Evolutionary conservation across 2,113 vertebrate species (phyloP).

Genomic region (Xerus inauris): DNA sequence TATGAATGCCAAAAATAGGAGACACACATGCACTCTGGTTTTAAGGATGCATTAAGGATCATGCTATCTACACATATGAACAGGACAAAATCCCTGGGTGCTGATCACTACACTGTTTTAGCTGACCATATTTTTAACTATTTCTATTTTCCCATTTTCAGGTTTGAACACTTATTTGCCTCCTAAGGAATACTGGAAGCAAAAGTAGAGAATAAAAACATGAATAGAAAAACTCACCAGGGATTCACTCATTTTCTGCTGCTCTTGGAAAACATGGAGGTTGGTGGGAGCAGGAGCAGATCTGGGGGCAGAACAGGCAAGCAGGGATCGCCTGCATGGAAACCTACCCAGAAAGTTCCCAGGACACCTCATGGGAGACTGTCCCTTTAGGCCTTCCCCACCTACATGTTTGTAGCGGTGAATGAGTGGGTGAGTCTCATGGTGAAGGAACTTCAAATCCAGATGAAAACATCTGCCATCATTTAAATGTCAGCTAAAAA

Average conservation of each 20-base stretch:
- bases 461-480: background rate
- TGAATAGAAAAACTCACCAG: conserved; percentile 63
- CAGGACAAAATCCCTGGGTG: background rate
- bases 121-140: background rate
- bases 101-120: background rate
- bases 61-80: fast-evolving
- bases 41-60: background rate
- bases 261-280: background rate
- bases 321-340: background rate
- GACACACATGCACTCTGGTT: background rate
- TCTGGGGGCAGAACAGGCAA: background rate
- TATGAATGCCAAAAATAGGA: background rate
- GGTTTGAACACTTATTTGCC: too few relatives aligned
- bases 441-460: background rate
- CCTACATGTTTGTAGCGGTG: background rate
- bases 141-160: too few relatives aligned
- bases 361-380: background rate
- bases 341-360: background rate
- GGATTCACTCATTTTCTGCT: conserved; percentile 63
- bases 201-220: background rate
- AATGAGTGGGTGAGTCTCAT: too few relatives aligned
- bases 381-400: background rate
- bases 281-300: background rate
- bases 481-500: background rate
- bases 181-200: background rate